A percentile compares a stretch with the other conserved stretches of the same genome.
Conservation (phyloP, 2,797 vertebrate genomes). For the Mormyrops attenuatus region DNA sequence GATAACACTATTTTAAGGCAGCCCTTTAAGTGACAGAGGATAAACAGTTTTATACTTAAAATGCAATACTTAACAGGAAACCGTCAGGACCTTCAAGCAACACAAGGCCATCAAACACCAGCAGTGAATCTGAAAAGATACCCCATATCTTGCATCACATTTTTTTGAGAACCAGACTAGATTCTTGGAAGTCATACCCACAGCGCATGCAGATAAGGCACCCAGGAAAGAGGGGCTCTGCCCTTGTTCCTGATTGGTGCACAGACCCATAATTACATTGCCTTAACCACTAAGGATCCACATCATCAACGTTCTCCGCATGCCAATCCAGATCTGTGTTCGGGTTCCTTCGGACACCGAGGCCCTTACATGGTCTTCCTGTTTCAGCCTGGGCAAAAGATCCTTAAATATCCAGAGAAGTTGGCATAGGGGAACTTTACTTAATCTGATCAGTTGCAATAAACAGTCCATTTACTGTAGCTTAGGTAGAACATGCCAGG, state of each 20-base stretch:
- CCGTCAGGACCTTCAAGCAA: neutral
- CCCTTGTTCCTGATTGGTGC: neutral
- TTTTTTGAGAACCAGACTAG: neutral
- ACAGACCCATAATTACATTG: neutral
- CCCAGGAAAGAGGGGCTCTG: neutral
- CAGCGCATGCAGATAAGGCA: neutral
- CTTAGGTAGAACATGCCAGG: neutral
- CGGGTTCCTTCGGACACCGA: neutral
- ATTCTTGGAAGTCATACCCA: neutral
- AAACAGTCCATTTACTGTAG: neutral
- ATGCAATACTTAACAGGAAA: neutral
- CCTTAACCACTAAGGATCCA: neutral
- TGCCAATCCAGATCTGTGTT: neutral
- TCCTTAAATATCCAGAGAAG: neutral
- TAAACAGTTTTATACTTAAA: neutral
- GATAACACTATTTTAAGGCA: neutral
- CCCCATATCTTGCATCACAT: neutral
- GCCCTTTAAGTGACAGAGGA: neutral
- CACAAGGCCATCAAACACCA: neutral
- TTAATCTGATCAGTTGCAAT: neutral
- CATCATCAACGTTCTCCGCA: neutral
- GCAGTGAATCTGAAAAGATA: neutral
- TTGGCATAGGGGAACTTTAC: neutral
- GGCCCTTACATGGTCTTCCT: neutral
- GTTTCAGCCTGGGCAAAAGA: neutral